Percentiles rank a stretch among this genome's conserved stretches.
These are phyloP conservation scores for Anniella stebbinsi DNA, from an alignment of 2,797 vertebrate genomes.

Conservation along the genomic window DNA sequence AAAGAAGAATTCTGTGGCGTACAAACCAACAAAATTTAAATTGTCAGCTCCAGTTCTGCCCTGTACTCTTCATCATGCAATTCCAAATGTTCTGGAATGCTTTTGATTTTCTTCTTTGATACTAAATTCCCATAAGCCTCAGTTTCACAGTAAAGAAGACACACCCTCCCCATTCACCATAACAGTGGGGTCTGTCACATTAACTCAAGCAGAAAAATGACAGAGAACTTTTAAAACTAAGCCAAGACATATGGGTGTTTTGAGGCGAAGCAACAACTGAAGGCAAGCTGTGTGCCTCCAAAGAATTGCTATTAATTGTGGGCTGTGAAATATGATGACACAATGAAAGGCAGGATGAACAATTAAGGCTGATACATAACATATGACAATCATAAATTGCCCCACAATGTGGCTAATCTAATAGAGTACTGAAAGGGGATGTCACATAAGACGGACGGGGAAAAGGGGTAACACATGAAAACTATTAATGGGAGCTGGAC, in stretches of 20 bases:
- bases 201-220: constrained; percentile 40
- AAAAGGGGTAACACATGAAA: constrained; percentile 36
- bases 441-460: constrained; percentile 44
- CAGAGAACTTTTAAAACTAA: constrained; percentile 39
- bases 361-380: constrained; percentile 61
- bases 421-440: constrained; percentile 47
- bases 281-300: constrained; percentile 42
- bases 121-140: constrained; percentile 26
- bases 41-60: constrained; percentile 11
- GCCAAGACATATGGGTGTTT: constrained; percentile 25
- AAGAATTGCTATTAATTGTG: constrained; percentile 30
- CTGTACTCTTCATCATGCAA: not conserved
- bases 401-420: constrained; percentile 58
- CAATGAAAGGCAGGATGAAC: constrained; percentile 65
- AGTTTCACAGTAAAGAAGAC: constrained; percentile 32
- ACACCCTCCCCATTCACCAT: constrained; percentile 6
- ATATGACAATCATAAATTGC: constrained; percentile 50
- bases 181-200: not conserved
- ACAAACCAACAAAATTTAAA: constrained; percentile 13
- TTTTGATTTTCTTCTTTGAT: constrained; percentile 39
- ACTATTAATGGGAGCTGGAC: not conserved
- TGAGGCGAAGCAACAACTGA: constrained; percentile 39
- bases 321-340: constrained; percentile 49
- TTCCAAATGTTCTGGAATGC: constrained; percentile 12
- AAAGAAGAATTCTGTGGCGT: constrained; percentile 1